phyloP scores from a whole-genome alignment of 2,113 vertebrate species.

The Nerophis lumbriciformis region DNA sequence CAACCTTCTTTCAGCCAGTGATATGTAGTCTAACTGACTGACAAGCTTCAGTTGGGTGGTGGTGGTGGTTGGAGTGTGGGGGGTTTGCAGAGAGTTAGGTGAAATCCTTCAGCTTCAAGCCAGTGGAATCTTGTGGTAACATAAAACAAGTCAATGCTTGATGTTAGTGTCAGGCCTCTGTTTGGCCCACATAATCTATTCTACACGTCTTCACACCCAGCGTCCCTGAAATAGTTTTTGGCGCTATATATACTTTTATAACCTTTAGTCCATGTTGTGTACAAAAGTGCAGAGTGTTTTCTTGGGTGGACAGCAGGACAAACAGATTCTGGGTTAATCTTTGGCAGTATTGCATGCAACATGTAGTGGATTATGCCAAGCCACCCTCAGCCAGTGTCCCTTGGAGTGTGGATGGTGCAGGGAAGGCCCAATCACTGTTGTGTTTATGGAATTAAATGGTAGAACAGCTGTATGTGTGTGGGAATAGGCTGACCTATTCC shows the following conservation, averaged over 20 bases:
- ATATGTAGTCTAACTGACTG: neutral
- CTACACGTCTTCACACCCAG: neutral
- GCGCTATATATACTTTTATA: neutral
- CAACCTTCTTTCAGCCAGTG: neutral
- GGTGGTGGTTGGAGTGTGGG: neutral
- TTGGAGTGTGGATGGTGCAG: slow-evolving; percentile 6
- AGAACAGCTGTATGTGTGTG: slow-evolving; percentile 27
- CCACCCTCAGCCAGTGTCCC: neutral
- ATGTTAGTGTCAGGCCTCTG: slow-evolving; percentile 9
- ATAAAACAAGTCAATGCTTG: slow-evolving; percentile 28
- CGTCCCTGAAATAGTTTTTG: neutral
- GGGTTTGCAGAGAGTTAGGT: neutral
- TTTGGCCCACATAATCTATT: neutral
- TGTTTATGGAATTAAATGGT: slow-evolving; percentile 28
- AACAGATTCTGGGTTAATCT: slow-evolving; percentile 35
- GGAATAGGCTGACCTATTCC: slow-evolving; percentile 40
- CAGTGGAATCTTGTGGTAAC: slow-evolving; percentile 38
- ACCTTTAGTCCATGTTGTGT: neutral
- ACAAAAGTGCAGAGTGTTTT: neutral
- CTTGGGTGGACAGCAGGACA: slow-evolving; percentile 10
- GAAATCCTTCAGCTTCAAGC: slow-evolving; percentile 10
- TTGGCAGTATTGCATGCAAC: neutral
- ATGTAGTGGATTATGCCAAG: slow-evolving; percentile 23
- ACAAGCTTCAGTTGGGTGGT: neutral
- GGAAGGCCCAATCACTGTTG: slow-evolving; percentile 26